Evolutionary conservation across 1,140 invertebrate species (phyloP).

Genomic region (Drosophila leontia): DNA sequence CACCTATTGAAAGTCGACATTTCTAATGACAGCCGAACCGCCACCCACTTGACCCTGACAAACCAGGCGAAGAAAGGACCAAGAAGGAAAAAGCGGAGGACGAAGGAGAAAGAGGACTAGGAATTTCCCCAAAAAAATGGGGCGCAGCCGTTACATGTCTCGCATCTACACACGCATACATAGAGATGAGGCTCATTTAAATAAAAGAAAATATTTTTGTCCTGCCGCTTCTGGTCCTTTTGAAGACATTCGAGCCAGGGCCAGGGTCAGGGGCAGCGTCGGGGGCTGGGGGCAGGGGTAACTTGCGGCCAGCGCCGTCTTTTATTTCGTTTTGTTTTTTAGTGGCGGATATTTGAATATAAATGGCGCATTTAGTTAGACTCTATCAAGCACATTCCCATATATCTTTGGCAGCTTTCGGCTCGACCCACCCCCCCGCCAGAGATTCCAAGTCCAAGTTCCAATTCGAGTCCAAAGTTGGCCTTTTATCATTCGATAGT

Average conservation of each 20-base stretch:
- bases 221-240: constrained; percentile 56
- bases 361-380: constrained; percentile 81
- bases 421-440: constrained; percentile 10
- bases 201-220: constrained; percentile 79
- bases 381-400: constrained; percentile 81
- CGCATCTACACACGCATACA: constrained; percentile 43
- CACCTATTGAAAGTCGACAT: constrained; percentile 74
- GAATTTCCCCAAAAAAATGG: constrained; percentile 25
- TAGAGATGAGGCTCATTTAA: constrained; percentile 74
- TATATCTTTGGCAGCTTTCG: constrained; percentile 78
- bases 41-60: constrained; percentile 35
- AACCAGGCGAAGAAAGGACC: constrained; percentile 27
- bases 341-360: constrained; percentile 83
- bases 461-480: constrained; percentile 32
- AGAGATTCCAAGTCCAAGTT: constrained; percentile 36
- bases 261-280: neutral
- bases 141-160: constrained; percentile 67
- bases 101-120: neutral
- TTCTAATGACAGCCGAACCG: constrained; percentile 57
- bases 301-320: constrained; percentile 50
- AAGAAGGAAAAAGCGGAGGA: constrained; percentile 11
- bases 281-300: neutral
- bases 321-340: constrained; percentile 79
- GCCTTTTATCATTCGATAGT: constrained; percentile 65
- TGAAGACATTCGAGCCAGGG: constrained; percentile 43